Conservation (phyloP, 2,888 invertebrate genomes). For the Willowsia nigromaculata region DNA sequence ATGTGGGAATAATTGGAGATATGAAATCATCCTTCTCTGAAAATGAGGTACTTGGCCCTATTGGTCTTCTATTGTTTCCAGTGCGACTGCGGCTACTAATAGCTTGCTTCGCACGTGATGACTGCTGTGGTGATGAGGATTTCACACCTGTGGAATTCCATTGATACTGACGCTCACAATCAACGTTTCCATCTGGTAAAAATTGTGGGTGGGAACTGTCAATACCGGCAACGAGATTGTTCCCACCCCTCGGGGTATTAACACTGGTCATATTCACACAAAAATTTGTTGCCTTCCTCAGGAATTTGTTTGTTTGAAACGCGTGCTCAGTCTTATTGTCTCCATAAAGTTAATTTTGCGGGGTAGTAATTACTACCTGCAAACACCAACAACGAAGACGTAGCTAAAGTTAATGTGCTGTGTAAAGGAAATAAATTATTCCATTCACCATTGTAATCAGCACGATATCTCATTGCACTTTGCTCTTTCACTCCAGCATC, state of each 20-base stretch:
- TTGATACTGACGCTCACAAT: background rate
- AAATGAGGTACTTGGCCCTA: no score
- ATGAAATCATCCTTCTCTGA: background rate
- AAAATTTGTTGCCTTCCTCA: no score
- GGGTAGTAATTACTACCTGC: background rate
- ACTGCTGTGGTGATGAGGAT: background rate
- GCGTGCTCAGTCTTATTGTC: background rate
- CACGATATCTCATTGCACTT: background rate
- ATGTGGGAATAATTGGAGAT: background rate
- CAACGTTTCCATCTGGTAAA: background rate
- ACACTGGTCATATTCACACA: no score
- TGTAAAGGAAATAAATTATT: background rate
- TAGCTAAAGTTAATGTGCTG: background rate
- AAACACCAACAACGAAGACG: background rate
- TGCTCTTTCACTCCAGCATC: background rate
- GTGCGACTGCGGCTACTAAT: no score
- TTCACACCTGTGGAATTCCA: background rate
- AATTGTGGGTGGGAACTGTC: no score
- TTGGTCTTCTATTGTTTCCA: background rate
- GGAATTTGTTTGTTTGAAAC: background rate
- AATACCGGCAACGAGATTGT: background rate
- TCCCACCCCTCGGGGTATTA: background rate
- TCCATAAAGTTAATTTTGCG: background rate
- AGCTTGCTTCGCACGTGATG: no score
- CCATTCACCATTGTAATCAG: background rate